These are phyloP conservation scores for Microtus richardsoni DNA, from an alignment of 2,113 vertebrate genomes.

Conservation along the genomic window DNA sequence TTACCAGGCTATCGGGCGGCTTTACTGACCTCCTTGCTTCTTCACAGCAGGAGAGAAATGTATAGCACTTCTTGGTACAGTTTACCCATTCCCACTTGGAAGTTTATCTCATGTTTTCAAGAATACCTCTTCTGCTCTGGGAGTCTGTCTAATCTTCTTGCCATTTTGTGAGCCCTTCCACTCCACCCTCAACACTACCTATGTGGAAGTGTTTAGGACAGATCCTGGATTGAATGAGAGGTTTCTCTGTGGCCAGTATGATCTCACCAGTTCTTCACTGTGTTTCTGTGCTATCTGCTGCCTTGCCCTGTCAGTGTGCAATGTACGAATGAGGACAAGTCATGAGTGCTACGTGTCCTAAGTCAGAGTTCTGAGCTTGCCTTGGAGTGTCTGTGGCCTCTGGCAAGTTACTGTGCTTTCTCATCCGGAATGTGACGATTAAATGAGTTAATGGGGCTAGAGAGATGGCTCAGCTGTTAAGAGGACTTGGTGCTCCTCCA, in stretches of 20 bases:
- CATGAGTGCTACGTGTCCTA: neutral
- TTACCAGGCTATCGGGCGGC: neutral
- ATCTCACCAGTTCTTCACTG: conserved; percentile 11
- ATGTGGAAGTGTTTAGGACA: conserved; percentile 43
- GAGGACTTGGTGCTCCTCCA: neutral
- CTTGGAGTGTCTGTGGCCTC: conserved; percentile 26
- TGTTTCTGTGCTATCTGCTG: conserved; percentile 6
- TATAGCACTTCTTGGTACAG: neutral
- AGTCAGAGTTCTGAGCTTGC: conserved; percentile 20
- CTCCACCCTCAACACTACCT: neutral
- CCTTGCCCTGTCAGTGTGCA: neutral
- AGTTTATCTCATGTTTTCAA: neutral
- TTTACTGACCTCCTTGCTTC: conserved; percentile 6
- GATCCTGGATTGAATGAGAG: conserved; percentile 13
- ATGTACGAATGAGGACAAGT: neutral
- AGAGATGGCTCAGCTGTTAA: neutral
- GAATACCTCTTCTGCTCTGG: neutral
- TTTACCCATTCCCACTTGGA: neutral
- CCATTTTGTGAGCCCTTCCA: neutral
- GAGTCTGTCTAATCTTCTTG: conserved; percentile 45
- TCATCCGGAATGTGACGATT: conserved; percentile 23
- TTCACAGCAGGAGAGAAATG: conserved; percentile 10
- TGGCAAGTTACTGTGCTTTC: conserved; percentile 31
- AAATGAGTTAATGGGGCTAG: conserved; percentile 29
- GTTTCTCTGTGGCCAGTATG: conserved; percentile 45